Conservation (phyloP, 2,888 invertebrate genomes). For the Cabera pusaria region DNA sequence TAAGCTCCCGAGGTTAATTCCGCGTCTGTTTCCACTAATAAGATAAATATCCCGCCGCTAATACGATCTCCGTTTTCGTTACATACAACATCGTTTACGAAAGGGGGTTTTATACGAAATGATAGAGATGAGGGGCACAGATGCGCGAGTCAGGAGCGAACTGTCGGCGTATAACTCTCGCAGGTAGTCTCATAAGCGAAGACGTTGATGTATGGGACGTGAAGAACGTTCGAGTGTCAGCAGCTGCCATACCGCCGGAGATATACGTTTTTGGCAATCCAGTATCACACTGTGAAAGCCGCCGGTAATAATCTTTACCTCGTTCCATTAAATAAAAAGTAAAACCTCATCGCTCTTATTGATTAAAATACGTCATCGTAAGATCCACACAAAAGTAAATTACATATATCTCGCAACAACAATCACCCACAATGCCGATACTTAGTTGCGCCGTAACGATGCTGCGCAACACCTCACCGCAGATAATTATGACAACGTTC, state of each 20-base stretch:
- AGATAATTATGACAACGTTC: slow-evolving; percentile 30
- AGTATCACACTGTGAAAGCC: no score
- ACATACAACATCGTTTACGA: slow-evolving; percentile 23
- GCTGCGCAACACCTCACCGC: no score
- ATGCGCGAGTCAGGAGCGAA: slow-evolving; percentile 41
- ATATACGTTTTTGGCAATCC: slow-evolving; percentile 48
- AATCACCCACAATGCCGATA: no score
- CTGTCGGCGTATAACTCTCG: slow-evolving; percentile 60
- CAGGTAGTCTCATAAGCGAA: slow-evolving; percentile 64
- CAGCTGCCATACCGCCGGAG: slow-evolving; percentile 33
- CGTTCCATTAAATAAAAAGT: no score
- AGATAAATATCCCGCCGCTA: slow-evolving; percentile 47
- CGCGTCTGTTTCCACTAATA: slow-evolving; percentile 49
- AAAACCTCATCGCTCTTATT: no score
- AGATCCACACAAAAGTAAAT: no score
- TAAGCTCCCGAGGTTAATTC: slow-evolving; percentile 49
- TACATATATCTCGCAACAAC: no score
- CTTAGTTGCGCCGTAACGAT: no score
- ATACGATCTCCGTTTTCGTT: slow-evolving; percentile 33
- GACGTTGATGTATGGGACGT: slow-evolving; percentile 70
- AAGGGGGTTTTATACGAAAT: slow-evolving; percentile 25
- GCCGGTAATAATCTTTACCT: no score
- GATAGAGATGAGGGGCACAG: slow-evolving; percentile 30
- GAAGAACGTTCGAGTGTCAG: slow-evolving; percentile 38
- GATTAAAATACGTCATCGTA: no score